Percentiles rank a stretch among this genome's conserved stretches.
Evolutionary conservation across 2,113 vertebrate genomes (phyloP).

Genomic region (Saguinus imperator): DNA sequence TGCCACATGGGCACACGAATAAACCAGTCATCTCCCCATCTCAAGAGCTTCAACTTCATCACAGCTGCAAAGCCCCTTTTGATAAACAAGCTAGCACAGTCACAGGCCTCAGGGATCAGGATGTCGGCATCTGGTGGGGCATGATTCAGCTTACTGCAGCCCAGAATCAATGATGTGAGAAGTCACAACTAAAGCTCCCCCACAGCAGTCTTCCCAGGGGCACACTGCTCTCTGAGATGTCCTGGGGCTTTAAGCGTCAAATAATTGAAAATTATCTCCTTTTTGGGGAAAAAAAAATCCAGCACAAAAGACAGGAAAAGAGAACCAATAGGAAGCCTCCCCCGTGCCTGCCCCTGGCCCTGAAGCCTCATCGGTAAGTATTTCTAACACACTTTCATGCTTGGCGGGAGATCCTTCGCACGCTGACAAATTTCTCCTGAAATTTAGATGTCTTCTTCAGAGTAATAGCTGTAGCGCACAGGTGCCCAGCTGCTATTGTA

Average conservation of each 20-base stretch:
- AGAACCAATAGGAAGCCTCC: slow-evolving; percentile 77
- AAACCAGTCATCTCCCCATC: not conserved
- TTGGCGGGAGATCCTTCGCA: slow-evolving; percentile 81
- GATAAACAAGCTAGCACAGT: not conserved
- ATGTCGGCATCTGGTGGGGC: no score
- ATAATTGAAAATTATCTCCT: slow-evolving; percentile 78
- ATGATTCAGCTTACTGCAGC: not conserved
- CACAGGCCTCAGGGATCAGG: not conserved
- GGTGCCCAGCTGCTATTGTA: slow-evolving; percentile 99
- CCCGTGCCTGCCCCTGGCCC: slow-evolving; percentile 67
- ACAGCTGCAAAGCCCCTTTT: not conserved
- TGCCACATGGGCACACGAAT: no score
- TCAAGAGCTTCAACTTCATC: not conserved
- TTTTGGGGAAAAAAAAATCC: slow-evolving; percentile 35
- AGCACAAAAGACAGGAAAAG: slow-evolving; percentile 47
- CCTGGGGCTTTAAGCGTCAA: slow-evolving; percentile 51
- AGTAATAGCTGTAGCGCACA: slow-evolving; percentile 96
- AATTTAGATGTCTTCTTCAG: slow-evolving; percentile 97
- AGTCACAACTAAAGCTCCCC: slow-evolving; percentile 59
- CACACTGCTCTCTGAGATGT: not conserved
- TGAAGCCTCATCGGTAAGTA: slow-evolving; percentile 73
- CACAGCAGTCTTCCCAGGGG: slow-evolving; percentile 58
- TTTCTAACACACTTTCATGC: slow-evolving; percentile 87
- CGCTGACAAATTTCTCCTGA: slow-evolving; percentile 86
- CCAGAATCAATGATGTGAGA: not conserved